Evolutionary conservation across 2,888 invertebrate genomes (phyloP).

Genomic region (Thera britannica): DNA sequence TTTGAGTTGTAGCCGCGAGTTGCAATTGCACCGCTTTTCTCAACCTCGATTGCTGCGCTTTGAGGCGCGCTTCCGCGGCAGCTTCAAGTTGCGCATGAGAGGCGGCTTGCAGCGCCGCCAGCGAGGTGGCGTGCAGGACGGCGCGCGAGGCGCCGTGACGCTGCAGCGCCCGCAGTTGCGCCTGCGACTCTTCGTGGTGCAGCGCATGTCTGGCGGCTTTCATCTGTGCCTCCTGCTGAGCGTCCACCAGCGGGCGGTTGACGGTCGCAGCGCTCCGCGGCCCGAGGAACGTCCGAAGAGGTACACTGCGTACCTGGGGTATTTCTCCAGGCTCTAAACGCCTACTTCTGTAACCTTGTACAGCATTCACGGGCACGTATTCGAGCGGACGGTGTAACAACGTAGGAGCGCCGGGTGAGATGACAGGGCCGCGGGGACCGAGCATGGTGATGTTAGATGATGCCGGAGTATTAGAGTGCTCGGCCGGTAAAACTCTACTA

Average conservation of each 20-base stretch:
- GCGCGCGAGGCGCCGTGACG: conserved; percentile 5
- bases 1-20: background rate
- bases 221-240: conserved; percentile 7
- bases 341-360: conserved; percentile 11
- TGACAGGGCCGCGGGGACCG: conserved; percentile 4
- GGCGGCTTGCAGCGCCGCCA: conserved; percentile 22
- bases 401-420: background rate
- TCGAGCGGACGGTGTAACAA: conserved; percentile 5
- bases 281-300: conserved; percentile 32
- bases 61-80: conserved; percentile 7
- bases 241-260: background rate
- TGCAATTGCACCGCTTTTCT: background rate
- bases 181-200: conserved; percentile 25
- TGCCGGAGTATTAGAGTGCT: background rate
- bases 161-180: conserved; percentile 2
- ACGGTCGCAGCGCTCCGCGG: conserved; percentile 29
- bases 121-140: conserved; percentile 19
- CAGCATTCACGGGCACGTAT: conserved; percentile 1
- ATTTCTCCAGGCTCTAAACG: conserved; percentile 26
- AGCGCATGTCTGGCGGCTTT: conserved; percentile 21
- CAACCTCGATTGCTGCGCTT: conserved; percentile 2
- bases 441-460: conserved; percentile 15
- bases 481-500: conserved; percentile 6
- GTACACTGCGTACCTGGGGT: conserved; percentile 14
- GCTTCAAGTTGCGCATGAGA: conserved; percentile 23